Percentiles rank a stretch among this genome's conserved stretches.
phyloP scores from a whole-genome alignment of 2,113 vertebrate genomes.

The Condylura cristata region DNA sequence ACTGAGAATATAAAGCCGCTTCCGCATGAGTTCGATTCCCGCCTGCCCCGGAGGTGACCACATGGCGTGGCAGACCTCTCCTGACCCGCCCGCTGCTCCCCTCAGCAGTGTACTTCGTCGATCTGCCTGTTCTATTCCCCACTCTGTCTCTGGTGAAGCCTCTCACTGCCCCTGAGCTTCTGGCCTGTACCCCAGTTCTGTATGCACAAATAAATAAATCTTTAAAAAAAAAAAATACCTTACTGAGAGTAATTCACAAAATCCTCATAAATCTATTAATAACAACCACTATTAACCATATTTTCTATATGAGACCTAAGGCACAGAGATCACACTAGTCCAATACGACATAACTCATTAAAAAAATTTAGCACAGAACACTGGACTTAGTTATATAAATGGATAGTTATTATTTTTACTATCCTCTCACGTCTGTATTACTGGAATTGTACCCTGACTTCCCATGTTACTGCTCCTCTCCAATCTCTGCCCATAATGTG shows the following conservation, averaged over 20 bases:
- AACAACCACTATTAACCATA: neutral
- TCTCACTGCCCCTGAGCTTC: too few species aligned
- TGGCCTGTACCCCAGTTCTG: too few species aligned
- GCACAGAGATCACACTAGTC: neutral
- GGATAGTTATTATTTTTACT: neutral
- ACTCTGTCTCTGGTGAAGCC: too few species aligned
- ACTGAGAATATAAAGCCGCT: too few species aligned
- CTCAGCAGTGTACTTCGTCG: too few species aligned
- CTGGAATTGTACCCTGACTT: neutral
- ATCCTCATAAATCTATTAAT: neutral
- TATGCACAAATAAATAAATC: too few species aligned
- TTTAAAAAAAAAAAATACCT: neutral
- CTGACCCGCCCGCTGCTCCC: too few species aligned
- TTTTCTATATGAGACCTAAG: neutral
- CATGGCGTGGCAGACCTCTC: too few species aligned
- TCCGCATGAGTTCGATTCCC: too few species aligned
- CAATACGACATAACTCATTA: neutral
- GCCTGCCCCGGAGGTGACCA: too few species aligned
- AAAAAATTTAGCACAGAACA: neutral
- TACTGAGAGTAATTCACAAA: neutral
- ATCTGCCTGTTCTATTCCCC: too few species aligned
- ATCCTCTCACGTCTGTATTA: neutral
- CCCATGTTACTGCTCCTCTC: neutral
- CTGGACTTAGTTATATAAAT: neutral
- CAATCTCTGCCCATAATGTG: neutral